Evolutionary conservation across 1,140 invertebrate species (phyloP).

Genomic region (Zaprionus davidi): DNA sequence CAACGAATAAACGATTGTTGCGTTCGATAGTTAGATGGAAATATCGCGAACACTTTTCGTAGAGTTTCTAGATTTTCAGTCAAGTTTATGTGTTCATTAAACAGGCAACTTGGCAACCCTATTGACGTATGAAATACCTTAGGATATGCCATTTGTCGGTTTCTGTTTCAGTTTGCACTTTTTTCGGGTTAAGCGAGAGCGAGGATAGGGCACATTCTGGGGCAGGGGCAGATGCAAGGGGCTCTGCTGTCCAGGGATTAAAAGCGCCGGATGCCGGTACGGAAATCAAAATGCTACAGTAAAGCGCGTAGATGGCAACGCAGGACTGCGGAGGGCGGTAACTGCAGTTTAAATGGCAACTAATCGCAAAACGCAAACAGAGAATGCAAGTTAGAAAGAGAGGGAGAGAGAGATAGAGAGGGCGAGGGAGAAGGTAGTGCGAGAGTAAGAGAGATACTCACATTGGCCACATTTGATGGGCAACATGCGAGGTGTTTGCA

Average conservation of each 20-base stretch:
- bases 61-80: background rate
- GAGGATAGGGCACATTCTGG: background rate
- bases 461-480: constrained; percentile 52
- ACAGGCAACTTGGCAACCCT: too few species aligned
- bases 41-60: background rate
- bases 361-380: constrained; percentile 70
- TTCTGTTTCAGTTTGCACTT: background rate
- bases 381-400: background rate
- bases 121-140: background rate
- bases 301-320: constrained; percentile 27
- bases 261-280: constrained; percentile 75
- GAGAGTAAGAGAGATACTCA: background rate
- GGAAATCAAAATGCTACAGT: constrained; percentile 78
- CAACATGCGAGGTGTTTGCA: constrained; percentile 75
- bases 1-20: background rate
- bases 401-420: constrained; percentile 3
- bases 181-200: background rate
- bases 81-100: too few species aligned
- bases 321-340: constrained; percentile 45
- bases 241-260: constrained; percentile 59
- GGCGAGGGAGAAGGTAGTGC: background rate
- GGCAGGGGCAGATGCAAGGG: constrained; percentile 11
- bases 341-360: constrained; percentile 81
- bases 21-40: background rate
- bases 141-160: constrained; percentile 2